Evolutionary conservation across 2,113 vertebrate genomes (phyloP), one percentile per base, ranked within the genome.

Genomic region (Hemiscyllium ocellatum): DNA sequence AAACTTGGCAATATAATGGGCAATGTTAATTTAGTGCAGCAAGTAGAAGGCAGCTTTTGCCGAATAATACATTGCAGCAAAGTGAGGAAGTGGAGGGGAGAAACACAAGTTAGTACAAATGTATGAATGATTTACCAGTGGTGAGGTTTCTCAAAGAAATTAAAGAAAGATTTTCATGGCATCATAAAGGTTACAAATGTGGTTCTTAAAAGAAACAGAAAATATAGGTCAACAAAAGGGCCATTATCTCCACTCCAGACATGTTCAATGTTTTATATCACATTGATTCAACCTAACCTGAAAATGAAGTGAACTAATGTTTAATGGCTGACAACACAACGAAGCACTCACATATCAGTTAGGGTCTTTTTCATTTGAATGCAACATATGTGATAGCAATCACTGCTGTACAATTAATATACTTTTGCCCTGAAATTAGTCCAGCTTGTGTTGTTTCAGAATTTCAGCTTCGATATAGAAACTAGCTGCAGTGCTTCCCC

Each of bases 301-400:
- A 94, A 95, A 95, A 70, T 70, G 87, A 61, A 90, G 87, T n/a
- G 42, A 52, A 50, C 69, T 95, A 68, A 95, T 69, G 66, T 95
- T 70, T 95, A 72, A 95, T 72, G 94, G 94, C 42, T 70, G 94
- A 72, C 94, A 95, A 29, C 94, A 17, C 47, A 72, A 95, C 68
- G 29, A 95, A 52, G 68, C 68, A 95, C 68, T 95, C 69, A 72
- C 69, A 17, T 72, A 19, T 95, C 94, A 50, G 47, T 72, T 52
- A 95, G 69, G 4, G 69, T 76, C 26, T 68, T 72, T 95, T 95
- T 66, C 66, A 50, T 72, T 13, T 72, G 26, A 95, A 15, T 33
- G 24, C 24, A 93, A 72, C 22, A 72, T 70, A 50, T 26, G 42
- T 72, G 94, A 76, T 8, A 24, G 42, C 10, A 72, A 94, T 47